These are phyloP conservation scores for Syrista parreyssii DNA, from an alignment of 2,888 invertebrate species.

Conservation along the genomic window DNA sequence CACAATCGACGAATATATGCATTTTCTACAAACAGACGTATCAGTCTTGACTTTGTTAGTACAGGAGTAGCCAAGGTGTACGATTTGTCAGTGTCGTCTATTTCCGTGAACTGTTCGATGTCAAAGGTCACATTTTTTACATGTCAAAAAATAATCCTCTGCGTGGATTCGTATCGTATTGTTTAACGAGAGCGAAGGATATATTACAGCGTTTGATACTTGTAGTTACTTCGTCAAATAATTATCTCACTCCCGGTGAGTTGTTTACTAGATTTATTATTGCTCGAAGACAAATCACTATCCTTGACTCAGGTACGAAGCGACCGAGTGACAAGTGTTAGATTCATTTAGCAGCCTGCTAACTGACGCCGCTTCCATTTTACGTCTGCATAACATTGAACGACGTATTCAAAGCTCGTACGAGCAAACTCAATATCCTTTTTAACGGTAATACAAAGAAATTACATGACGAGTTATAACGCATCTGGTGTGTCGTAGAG, in stretches of 20 bases:
- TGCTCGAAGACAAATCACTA: constrained; percentile 24
- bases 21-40: neutral
- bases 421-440: neutral
- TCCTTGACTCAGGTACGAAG: constrained; percentile 40
- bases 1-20: neutral
- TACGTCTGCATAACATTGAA: neutral
- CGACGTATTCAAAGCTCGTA: neutral
- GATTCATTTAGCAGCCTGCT: neutral
- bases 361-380: neutral
- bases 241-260: neutral
- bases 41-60: neutral
- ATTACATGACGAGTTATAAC: neutral
- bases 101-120: neutral
- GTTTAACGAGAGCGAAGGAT: neutral
- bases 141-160: neutral
- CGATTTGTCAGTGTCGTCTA: neutral
- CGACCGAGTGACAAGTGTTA: constrained; percentile 8
- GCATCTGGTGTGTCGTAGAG: neutral
- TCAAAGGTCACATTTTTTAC: neutral
- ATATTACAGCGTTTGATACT: neutral
- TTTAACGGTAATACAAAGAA: neutral
- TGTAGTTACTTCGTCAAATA: neutral
- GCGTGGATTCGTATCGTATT: too few species aligned
- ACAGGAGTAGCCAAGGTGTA: neutral
- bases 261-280: constrained; percentile 31